Conservation (phyloP, 2,113 vertebrate species). For the Indicator indicator region DNA sequence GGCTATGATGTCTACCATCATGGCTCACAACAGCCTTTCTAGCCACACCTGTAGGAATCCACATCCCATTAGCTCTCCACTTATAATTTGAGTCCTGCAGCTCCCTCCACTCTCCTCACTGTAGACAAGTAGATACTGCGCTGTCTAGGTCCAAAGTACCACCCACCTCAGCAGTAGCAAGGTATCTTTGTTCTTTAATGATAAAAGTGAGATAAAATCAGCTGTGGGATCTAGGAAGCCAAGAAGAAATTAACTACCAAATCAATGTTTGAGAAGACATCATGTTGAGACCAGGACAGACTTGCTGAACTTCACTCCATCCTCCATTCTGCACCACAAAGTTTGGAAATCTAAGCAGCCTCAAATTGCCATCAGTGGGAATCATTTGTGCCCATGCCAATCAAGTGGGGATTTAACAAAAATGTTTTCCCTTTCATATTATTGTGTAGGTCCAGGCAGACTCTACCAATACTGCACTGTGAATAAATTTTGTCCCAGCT, state of each 20-base stretch:
- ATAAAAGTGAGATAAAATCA: neutral
- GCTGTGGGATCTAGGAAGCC: neutral
- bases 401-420: neutral
- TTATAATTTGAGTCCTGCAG: neutral
- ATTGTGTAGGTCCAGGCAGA: neutral
- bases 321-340: neutral
- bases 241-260: neutral
- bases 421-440: neutral
- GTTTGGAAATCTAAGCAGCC: neutral
- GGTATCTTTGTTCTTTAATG: neutral
- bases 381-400: neutral
- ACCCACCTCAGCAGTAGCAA: neutral
- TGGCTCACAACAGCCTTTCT: neutral
- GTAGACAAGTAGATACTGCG: neutral
- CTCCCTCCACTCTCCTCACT: neutral
- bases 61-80: neutral
- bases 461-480: neutral
- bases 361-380: neutral
- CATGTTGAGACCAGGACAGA: neutral
- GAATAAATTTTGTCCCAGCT: neutral
- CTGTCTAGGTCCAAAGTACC: neutral
- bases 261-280: neutral
- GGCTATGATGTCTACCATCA: neutral
- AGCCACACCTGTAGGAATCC: neutral
- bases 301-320: neutral